A percentile compares a stretch with the other conserved stretches of the same genome.
Conservation (phyloP, 2,797 vertebrate genomes). For the Anomalospiza imberbis region DNA sequence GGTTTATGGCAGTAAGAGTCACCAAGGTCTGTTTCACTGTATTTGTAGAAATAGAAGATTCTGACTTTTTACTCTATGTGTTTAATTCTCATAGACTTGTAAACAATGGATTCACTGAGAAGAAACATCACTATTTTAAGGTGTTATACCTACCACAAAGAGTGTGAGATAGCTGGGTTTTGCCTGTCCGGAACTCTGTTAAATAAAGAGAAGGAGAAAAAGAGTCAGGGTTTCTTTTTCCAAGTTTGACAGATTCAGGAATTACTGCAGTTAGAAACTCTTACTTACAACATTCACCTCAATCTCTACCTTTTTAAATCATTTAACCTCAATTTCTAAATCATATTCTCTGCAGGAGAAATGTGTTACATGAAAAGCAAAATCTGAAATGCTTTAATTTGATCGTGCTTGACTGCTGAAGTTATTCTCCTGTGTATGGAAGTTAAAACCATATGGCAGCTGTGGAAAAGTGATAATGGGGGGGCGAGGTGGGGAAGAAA, state of each 20-base stretch:
- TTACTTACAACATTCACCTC: neutral
- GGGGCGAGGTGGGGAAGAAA: fast-evolving
- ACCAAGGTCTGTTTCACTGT: neutral
- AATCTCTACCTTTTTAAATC: neutral
- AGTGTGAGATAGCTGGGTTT: slow-evolving; percentile 97
- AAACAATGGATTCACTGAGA: neutral
- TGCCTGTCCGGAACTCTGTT: slow-evolving; percentile 96
- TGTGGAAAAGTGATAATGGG: neutral
- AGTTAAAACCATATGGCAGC: neutral
- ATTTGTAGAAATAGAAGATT: neutral
- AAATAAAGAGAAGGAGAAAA: slow-evolving; percentile 19
- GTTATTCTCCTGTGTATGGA: neutral
- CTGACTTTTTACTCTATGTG: neutral
- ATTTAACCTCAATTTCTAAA: neutral
- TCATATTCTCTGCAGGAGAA: neutral
- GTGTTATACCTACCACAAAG: slow-evolving; percentile 86
- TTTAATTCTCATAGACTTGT: neutral
- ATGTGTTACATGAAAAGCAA: neutral
- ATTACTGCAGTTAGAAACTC: neutral
- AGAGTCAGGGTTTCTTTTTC: neutral
- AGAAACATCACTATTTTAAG: neutral
- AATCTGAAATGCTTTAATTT: neutral
- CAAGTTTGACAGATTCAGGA: neutral
- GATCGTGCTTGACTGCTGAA: neutral
- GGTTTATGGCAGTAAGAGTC: neutral